Conservation (phyloP, 1,140 invertebrate species). For the Bilobella aurantiaca region DNA sequence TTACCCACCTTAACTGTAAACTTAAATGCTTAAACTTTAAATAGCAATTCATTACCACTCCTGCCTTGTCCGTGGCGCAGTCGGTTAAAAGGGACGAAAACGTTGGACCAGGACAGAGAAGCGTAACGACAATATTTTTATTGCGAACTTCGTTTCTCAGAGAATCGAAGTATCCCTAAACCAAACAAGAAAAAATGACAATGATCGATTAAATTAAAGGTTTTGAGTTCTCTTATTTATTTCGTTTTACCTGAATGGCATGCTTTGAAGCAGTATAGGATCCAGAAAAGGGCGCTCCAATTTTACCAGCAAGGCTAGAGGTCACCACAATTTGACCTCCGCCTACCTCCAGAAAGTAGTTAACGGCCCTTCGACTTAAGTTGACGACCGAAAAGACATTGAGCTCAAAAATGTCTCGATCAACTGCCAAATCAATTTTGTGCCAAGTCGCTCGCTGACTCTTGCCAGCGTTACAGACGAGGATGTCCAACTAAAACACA, state of each 20-base stretch:
- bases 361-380: slow-evolving; percentile 55
- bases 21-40: neutral
- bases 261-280: slow-evolving; percentile 70
- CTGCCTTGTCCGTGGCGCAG: slow-evolving; percentile 55
- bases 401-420: slow-evolving; percentile 65
- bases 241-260: slow-evolving; percentile 59
- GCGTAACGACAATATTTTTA: slow-evolving; percentile 52
- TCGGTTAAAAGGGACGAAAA: slow-evolving; percentile 60
- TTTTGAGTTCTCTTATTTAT: neutral
- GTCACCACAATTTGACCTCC: slow-evolving; percentile 60
- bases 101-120: slow-evolving; percentile 67
- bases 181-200: slow-evolving; percentile 24
- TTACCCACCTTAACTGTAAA: neutral
- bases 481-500: slow-evolving; percentile 54
- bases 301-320: slow-evolving; percentile 59
- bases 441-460: slow-evolving; percentile 68
- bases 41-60: slow-evolving; percentile 46
- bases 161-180: slow-evolving; percentile 59
- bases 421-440: slow-evolving; percentile 61
- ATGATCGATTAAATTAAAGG: neutral
- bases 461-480: slow-evolving; percentile 71
- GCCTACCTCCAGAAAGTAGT: slow-evolving; percentile 52
- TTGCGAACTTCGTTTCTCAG: slow-evolving; percentile 52
- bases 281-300: slow-evolving; percentile 58
- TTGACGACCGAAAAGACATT: slow-evolving; percentile 68